phyloP scores from a whole-genome alignment of 1,140 invertebrate species.

The Macrotrachela quadricornifera region DNA sequence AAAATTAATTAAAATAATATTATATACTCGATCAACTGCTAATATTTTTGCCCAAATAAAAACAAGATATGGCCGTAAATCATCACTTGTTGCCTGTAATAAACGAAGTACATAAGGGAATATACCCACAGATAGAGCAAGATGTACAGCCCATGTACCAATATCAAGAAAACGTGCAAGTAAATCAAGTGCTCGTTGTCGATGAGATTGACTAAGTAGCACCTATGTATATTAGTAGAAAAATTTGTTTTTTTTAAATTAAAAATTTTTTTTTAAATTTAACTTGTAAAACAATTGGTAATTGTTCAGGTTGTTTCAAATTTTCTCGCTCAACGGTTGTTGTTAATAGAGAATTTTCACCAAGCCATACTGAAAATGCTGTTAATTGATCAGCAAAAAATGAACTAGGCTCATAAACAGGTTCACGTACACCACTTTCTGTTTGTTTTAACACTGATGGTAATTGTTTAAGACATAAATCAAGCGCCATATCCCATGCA shows the following conservation, averaged over 20 bases:
- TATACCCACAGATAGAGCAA: conserved; percentile 84
- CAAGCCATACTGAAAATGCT: conserved; percentile 43
- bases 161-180: conserved; percentile 83
- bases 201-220: conserved; percentile 80
- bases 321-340: too few species aligned
- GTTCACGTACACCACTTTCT: conserved; percentile 32
- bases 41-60: conserved; percentile 99
- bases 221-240: conserved; percentile 39
- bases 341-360: too few species aligned
- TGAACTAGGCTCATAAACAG: conserved; percentile 33
- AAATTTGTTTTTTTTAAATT: too few species aligned
- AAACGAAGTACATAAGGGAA: conserved; percentile 94
- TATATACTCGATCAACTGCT: conserved; percentile 80
- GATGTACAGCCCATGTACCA: conserved; percentile 84
- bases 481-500: conserved; percentile 88
- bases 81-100: conserved; percentile 57
- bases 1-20: conserved; percentile 24
- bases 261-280: too few species aligned
- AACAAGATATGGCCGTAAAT: conserved; percentile 70
- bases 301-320: conserved; percentile 50
- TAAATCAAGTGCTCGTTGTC: conserved; percentile 73
- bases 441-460: conserved; percentile 25
- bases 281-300: conserved; percentile 68
- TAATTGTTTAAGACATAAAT: conserved; percentile 70
- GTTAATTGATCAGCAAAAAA: conserved; percentile 97